Evolutionary conservation across 23 tunicate genomes (phyloP), one percentile per base, ranked within the genome.

Genomic region (Ciona savignyi): DNA sequence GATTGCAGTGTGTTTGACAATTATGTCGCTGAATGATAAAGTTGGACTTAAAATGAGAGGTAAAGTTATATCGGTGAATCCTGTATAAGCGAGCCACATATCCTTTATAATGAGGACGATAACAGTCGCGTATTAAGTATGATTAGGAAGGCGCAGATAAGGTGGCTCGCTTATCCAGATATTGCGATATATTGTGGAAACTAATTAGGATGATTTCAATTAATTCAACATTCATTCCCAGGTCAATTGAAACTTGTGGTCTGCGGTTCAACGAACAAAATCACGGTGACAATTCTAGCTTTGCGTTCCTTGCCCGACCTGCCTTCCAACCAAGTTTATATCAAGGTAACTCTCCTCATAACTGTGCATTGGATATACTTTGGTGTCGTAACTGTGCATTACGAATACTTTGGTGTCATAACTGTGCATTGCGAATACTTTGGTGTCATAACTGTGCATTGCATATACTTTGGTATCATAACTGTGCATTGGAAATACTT

Each of bases 211-310:
- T 63, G 22, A 63, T n/a, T 63, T 9, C 4, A 63, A 4, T 63
- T 63, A 63, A n/a, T 63, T 63, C n/a, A n/a, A n/a, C n/a, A n/a
- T n/a, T n/a, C 4, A n/a, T n/a, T 63, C 22, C 28, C 35, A 82
- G 87, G 87, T 61, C 87, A 82, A 26, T 29, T 82, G 61, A 74
- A 82, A 30, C n/a, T 82, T 70, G 87, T 82, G 20, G 30, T 74
- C 1, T 82, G 87, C 51, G 87, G 70, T 23, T 70, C 65, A 60
- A 26, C 62, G 4, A 67, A 34, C 30, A 74, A 75, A 30, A 32
- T 82, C 35, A 82, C 87, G 2, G 34, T 82, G 30, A 82, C 80
- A n/a, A 32, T 82, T 26, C 75, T 82, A 11, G 87, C 80, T 1
- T 35, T 82, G 27, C 68, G 69, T 23, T 67, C 80, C 27, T 29